Conservation (phyloP, 2,888 invertebrate genomes). For the Lasius fuliginosus region DNA sequence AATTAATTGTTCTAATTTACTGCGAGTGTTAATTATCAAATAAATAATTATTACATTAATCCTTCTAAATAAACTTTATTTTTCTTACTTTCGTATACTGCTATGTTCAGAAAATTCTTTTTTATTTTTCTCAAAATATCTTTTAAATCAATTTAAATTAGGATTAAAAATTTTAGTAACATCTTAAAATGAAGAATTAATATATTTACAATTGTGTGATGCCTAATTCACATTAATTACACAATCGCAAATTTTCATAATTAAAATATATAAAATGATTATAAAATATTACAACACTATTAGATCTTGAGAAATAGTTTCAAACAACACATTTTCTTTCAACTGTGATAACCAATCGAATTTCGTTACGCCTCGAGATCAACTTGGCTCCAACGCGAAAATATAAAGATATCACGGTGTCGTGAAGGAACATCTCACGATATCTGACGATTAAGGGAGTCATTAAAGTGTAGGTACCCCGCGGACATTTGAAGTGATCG, state of each 20-base stretch:
- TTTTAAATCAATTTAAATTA: background rate
- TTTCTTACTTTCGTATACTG: background rate
- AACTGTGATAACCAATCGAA: slow-evolving; percentile 13
- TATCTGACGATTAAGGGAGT: slow-evolving; percentile 70
- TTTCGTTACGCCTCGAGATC: slow-evolving; percentile 16
- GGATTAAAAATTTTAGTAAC: slow-evolving; percentile 1
- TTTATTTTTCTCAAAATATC: background rate
- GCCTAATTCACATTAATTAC: background rate
- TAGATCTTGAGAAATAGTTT: slow-evolving; percentile 13
- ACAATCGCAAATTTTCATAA: background rate
- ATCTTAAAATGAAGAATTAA: background rate
- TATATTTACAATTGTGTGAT: background rate
- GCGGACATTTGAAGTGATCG: slow-evolving; percentile 68
- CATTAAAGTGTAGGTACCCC: slow-evolving; percentile 70
- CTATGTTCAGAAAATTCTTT: background rate
- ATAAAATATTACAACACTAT: background rate
- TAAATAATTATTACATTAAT: background rate
- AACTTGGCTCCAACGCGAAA: slow-evolving; percentile 35
- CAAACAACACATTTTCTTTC: background rate
- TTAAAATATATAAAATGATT: background rate
- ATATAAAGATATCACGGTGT: slow-evolving; percentile 50
- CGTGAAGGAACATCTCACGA: slow-evolving; percentile 56
- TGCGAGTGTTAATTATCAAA: background rate
- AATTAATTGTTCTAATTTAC: background rate
- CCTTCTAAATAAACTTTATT: background rate